These are phyloP conservation scores for Celastrina argiolus DNA, from an alignment of 2,888 invertebrate genomes.

Conservation along the genomic window DNA sequence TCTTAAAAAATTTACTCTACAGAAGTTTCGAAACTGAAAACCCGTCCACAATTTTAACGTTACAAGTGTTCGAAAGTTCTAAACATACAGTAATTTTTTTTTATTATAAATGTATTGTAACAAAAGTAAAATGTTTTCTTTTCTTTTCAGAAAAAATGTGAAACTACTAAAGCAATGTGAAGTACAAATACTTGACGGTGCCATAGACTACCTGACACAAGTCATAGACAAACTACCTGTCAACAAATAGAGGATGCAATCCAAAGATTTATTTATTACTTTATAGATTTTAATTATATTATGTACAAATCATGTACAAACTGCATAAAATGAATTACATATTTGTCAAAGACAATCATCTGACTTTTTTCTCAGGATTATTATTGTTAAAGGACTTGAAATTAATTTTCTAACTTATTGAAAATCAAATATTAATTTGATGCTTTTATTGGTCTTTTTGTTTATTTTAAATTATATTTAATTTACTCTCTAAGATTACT, in stretches of 20 bases:
- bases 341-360: not conserved
- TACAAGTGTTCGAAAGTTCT: too few species aligned
- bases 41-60: too few species aligned
- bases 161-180: constrained; percentile 65
- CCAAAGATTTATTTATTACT: constrained; percentile 23
- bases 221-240: constrained; percentile 49
- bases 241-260: constrained; percentile 24
- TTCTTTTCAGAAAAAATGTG: constrained; percentile 58
- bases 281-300: not conserved
- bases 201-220: constrained; percentile 58
- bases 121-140: not conserved
- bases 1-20: too few species aligned
- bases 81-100: too few species aligned
- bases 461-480: not conserved
- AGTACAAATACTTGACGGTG: constrained; percentile 64
- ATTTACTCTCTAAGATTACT: constrained; percentile 26
- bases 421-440: not conserved
- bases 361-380: not conserved
- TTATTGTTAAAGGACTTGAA: not conserved
- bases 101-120: too few species aligned
- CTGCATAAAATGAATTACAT: not conserved
- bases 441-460: not conserved
- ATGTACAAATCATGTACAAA: not conserved
- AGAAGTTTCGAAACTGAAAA: too few species aligned
- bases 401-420: not conserved